A percentile compares a stretch with the other conserved stretches of the same genome.
Evolutionary conservation across 2,888 invertebrate species (phyloP).

Genomic region (Leistus spinibarbis): DNA sequence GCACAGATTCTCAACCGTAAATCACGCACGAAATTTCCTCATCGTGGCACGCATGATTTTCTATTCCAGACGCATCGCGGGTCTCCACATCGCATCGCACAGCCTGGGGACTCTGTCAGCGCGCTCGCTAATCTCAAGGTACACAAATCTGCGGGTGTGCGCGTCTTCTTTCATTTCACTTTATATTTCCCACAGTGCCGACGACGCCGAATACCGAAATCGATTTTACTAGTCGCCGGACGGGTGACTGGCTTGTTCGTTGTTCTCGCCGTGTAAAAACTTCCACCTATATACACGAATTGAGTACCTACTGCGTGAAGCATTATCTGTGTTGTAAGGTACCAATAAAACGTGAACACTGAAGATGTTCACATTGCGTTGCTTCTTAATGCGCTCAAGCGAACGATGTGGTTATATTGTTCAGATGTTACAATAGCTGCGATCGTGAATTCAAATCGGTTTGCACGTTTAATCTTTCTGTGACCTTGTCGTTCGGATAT

Average conservation of each 20-base stretch:
- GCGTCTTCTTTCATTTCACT: constrained; percentile 29
- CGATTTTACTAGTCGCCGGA: constrained; percentile 1
- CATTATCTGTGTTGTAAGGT: neutral
- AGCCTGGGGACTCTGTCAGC: constrained; percentile 15
- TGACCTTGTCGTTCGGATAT: too few species aligned
- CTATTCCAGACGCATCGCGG: constrained; percentile 22
- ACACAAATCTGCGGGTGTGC: constrained; percentile 25
- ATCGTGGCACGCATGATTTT: constrained; percentile 31
- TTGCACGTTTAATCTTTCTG: too few species aligned
- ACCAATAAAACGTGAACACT: neutral
- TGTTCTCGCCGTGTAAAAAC: neutral
- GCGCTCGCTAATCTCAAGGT: constrained; percentile 28
- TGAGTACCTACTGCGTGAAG: neutral
- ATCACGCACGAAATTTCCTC: constrained; percentile 35
- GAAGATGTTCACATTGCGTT: neutral
- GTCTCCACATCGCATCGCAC: neutral
- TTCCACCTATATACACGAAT: neutral
- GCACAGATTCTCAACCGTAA: constrained; percentile 27
- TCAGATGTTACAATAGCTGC: constrained; percentile 30
- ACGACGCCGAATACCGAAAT: constrained; percentile 1
- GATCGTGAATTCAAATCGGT: too few species aligned
- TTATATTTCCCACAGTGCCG: neutral
- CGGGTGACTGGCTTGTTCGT: too few species aligned
- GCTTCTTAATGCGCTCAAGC: constrained; percentile 26
- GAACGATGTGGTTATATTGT: constrained; percentile 28